phyloP scores from a whole-genome alignment of 2,888 invertebrate genomes.

The Pseudococcus jackbeardsleyi region DNA sequence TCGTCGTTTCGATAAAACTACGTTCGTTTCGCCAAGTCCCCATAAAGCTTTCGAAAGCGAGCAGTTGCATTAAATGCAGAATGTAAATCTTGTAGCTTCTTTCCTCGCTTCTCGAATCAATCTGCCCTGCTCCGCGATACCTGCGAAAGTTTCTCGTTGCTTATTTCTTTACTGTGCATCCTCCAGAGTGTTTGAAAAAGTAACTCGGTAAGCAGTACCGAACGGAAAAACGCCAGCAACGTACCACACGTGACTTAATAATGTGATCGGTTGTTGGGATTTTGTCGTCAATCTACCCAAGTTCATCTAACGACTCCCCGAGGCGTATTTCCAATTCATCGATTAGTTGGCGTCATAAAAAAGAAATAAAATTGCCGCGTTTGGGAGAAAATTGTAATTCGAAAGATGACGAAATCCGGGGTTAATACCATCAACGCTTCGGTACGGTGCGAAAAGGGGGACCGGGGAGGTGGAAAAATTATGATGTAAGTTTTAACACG shows the following conservation, averaged over 20 bases:
- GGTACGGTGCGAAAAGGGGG: background rate
- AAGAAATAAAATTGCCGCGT: slow-evolving; percentile 43
- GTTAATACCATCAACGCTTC: background rate
- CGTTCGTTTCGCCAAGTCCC: background rate
- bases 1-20: background rate
- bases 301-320: slow-evolving; percentile 27
- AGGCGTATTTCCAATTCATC: slow-evolving; percentile 47
- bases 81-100: background rate
- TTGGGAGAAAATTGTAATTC: slow-evolving; percentile 1
- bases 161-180: background rate
- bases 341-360: slow-evolving; percentile 41
- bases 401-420: background rate
- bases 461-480: background rate
- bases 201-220: background rate
- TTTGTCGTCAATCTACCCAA: slow-evolving; percentile 40
- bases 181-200: slow-evolving; percentile 28
- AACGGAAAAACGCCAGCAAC: background rate
- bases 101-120: background rate
- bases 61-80: background rate
- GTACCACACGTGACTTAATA: background rate
- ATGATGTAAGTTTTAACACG: slow-evolving; percentile 41
- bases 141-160: background rate
- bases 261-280: background rate
- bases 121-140: background rate
- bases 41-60: background rate